A percentile compares a stretch with the other conserved stretches of the same genome.
Evolutionary conservation across 1,140 invertebrate species (phyloP).

Genomic region (Ostrea denselamellosa): DNA sequence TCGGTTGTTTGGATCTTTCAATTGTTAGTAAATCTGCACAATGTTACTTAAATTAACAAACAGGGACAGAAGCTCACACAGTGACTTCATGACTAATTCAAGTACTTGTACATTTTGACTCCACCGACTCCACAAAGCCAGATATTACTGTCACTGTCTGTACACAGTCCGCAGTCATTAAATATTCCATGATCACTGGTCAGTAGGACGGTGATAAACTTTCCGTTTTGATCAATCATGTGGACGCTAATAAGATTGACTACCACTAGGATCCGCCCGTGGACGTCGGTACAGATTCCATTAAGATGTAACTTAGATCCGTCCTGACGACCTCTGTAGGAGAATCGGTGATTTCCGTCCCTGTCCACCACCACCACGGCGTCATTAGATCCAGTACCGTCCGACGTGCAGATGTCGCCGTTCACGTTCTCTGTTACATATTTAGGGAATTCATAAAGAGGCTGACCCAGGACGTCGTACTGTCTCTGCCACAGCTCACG

Average conservation of each 20-base stretch:
- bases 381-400: background rate
- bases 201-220: background rate
- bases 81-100: too few species aligned
- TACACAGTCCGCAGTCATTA: too few species aligned
- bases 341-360: background rate
- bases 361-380: background rate
- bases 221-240: background rate
- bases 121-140: too few species aligned
- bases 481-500: background rate
- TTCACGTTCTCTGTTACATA: background rate
- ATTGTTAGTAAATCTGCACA: too few species aligned
- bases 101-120: too few species aligned
- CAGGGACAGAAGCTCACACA: too few species aligned
- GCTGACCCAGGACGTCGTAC: background rate
- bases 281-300: background rate
- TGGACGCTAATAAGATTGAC: background rate
- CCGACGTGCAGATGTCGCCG: background rate
- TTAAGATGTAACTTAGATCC: background rate
- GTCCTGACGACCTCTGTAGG: background rate
- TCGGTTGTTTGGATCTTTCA: too few species aligned
- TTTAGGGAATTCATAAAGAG: background rate
- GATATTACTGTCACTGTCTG: too few species aligned
- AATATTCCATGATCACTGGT: background rate
- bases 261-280: background rate
- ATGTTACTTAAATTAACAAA: too few species aligned